Percentiles rank a stretch among this genome's conserved stretches.
Conservation (phyloP, 2,113 vertebrate species). For the Phodopus roborovskii region DNA sequence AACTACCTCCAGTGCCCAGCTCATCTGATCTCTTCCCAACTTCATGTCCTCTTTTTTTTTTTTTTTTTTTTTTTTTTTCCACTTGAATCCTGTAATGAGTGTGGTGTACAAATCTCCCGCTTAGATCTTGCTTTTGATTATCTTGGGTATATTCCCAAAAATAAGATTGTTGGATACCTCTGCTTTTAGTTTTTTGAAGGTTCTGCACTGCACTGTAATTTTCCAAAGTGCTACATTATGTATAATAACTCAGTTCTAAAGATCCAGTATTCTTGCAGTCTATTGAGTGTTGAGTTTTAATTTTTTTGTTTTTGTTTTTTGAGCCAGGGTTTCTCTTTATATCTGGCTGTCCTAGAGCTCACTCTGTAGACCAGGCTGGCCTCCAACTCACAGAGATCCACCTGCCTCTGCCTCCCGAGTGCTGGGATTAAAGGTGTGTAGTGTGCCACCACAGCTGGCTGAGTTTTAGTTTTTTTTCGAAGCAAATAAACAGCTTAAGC, state of each 20-base stretch:
- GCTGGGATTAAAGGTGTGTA: neutral
- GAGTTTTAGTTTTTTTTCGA: neutral
- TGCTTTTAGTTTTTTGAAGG: conserved; percentile 13
- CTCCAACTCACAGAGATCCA: neutral
- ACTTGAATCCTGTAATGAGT: neutral
- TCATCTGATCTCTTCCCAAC: neutral
- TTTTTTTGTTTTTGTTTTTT: neutral
- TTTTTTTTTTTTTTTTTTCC: neutral
- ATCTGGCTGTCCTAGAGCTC: neutral
- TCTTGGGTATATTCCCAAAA: neutral
- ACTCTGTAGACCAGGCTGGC: too few species aligned
- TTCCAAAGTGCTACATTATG: neutral
- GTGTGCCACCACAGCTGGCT: neutral
- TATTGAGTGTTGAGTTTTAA: neutral
- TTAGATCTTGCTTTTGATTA: neutral
- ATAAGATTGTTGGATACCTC: neutral
- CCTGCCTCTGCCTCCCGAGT: neutral
- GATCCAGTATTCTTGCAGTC: neutral
- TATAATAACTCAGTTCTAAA: conserved; percentile 43
- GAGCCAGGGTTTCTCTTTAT: neutral
- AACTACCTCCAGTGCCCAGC: neutral
- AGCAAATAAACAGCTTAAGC: conserved; percentile 2
- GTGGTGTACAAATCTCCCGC: neutral
- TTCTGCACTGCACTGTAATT: neutral
- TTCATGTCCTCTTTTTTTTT: neutral